Evolutionary conservation across 2,888 invertebrate species (phyloP).

Genomic region (Himalopsyche japonica): DNA sequence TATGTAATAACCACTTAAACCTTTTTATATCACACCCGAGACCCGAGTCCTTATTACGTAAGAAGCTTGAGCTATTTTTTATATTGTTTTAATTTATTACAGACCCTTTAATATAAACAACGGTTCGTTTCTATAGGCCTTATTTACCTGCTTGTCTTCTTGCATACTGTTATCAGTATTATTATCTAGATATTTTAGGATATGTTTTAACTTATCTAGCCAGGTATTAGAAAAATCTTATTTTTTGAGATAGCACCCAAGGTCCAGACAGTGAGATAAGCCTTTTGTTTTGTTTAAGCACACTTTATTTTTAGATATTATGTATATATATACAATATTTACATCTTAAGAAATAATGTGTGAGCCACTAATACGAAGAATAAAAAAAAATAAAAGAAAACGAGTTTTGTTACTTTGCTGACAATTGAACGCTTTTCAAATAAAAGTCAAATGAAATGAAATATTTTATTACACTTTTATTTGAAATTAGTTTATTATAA

Average conservation of each 20-base stretch:
- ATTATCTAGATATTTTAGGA: background rate
- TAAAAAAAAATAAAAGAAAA: too few species aligned
- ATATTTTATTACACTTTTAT: too few species aligned
- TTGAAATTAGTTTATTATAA: too few species aligned
- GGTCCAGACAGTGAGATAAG: background rate
- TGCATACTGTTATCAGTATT: background rate
- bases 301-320: background rate
- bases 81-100: background rate
- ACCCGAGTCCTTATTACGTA: background rate
- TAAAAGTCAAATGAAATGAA: too few species aligned
- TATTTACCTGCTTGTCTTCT: background rate
- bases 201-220: background rate
- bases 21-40: background rate
- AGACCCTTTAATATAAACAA: background rate
- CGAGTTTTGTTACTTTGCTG: too few species aligned
- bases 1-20: background rate
- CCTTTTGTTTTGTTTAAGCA: background rate
- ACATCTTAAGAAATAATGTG: too few species aligned
- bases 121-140: background rate
- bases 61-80: background rate
- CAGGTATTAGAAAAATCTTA: background rate
- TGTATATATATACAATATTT: background rate
- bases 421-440: too few species aligned
- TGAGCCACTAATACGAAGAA: background rate
- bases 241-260: background rate